A percentile compares a stretch with the other conserved stretches of the same genome.
These are phyloP conservation scores for Scrobipalpa costella DNA, from an alignment of 2,888 invertebrate species.

Conservation along the genomic window DNA sequence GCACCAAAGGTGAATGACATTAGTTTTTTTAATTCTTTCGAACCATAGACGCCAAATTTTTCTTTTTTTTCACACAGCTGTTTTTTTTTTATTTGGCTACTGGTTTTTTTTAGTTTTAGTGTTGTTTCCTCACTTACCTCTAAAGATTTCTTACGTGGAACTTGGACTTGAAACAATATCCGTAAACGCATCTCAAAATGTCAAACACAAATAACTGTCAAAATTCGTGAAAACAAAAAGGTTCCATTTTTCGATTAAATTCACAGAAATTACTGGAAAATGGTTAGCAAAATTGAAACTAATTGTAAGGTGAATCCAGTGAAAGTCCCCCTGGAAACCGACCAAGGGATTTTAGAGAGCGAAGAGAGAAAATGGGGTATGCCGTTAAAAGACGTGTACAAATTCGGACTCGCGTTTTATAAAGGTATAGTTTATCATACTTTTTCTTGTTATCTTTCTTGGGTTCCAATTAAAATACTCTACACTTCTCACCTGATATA, in stretches of 20 bases:
- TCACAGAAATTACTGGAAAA: slow-evolving; percentile 36
- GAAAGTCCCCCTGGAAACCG: slow-evolving; percentile 71
- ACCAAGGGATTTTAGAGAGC: slow-evolving; percentile 73
- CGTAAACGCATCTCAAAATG: neutral
- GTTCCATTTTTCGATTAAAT: slow-evolving; percentile 13
- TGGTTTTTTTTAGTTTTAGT: neutral
- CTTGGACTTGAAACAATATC: neutral
- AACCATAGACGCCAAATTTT: neutral
- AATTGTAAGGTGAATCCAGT: slow-evolving; percentile 63
- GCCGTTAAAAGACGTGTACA: slow-evolving; percentile 90
- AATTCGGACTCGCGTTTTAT: slow-evolving; percentile 93
- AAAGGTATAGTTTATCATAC: slow-evolving; percentile 85
- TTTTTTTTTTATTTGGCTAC: neutral
- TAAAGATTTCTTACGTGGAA: neutral
- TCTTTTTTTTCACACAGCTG: neutral
- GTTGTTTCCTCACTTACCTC: too few species aligned
- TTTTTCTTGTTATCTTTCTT: neutral
- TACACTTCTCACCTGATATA: neutral
- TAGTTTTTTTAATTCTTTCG: neutral
- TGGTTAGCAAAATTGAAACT: slow-evolving; percentile 58
- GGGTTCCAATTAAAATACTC: neutral
- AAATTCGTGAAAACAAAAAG: slow-evolving; percentile 17
- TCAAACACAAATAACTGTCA: slow-evolving; percentile 11
- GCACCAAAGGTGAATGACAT: neutral
- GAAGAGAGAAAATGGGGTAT: slow-evolving; percentile 84